phyloP scores from a whole-genome alignment of 2,888 invertebrate genomes.

The Andrena bucephala region DNA sequence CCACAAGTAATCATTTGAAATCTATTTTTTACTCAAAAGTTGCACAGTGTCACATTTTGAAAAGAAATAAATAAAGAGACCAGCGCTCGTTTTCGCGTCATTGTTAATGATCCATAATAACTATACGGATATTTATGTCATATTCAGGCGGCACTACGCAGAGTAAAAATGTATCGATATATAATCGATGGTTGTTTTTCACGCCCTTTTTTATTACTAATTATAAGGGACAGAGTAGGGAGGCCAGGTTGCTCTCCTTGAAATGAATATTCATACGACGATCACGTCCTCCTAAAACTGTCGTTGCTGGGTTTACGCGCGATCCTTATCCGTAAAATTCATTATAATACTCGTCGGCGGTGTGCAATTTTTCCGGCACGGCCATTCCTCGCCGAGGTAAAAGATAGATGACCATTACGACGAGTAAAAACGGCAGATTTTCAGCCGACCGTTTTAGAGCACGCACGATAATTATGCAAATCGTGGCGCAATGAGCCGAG shows the following conservation, averaged over 20 bases:
- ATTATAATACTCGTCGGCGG: conserved; percentile 70
- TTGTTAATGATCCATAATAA: conserved; percentile 1
- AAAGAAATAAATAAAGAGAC: no score
- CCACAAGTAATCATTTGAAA: background rate
- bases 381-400: conserved; percentile 8
- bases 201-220: conserved; percentile 21
- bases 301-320: conserved; percentile 65
- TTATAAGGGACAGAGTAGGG: conserved; percentile 17
- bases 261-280: conserved; percentile 74
- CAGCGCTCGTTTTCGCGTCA: background rate
- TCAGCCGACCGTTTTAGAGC: conserved; percentile 33
- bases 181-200: background rate
- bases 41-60: background rate
- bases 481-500: conserved; percentile 19
- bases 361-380: conserved; percentile 34
- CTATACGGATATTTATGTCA: conserved; percentile 5
- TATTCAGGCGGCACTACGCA: background rate
- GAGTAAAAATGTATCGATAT: conserved; percentile 1
- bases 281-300: conserved; percentile 58
- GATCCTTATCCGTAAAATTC: conserved; percentile 69
- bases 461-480: conserved; percentile 58
- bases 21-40: background rate
- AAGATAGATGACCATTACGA: conserved; percentile 37
- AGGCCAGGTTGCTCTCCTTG: conserved; percentile 4
- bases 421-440: conserved; percentile 25